These are phyloP conservation scores for Bombus confusus DNA, from an alignment of 1,140 invertebrate species.

Conservation along the genomic window DNA sequence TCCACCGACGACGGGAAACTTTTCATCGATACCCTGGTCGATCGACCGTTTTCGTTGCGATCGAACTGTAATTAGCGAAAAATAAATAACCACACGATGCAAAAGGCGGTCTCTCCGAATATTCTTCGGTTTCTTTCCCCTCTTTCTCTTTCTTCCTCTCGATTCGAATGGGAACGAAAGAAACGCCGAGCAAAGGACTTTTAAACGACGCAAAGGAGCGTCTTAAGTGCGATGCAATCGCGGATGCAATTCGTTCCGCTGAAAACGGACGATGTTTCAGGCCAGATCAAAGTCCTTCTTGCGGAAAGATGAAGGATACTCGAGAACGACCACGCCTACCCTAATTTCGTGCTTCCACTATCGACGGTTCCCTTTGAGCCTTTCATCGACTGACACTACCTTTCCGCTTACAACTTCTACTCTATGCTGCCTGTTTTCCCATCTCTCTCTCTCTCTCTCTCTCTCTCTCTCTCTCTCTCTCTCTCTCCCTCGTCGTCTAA, in stretches of 20 bases:
- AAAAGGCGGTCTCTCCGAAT: neutral
- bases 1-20: neutral
- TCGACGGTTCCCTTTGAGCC: constrained; percentile 45
- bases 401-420: constrained; percentile 11
- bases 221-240: constrained; percentile 39
- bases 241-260: constrained; percentile 37
- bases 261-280: constrained; percentile 33
- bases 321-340: constrained; percentile 49
- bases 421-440: neutral
- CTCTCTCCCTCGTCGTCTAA: constrained; percentile 25
- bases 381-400: constrained; percentile 33
- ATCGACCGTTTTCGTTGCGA: neutral
- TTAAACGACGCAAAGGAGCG: constrained; percentile 25
- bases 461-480: neutral
- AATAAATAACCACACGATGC: constrained; percentile 27
- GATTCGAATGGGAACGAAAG: neutral
- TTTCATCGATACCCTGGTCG: neutral
- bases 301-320: constrained; percentile 37
- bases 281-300: constrained; percentile 41
- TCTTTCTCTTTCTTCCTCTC: neutral
- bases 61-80: constrained; percentile 27
- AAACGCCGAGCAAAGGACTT: constrained; percentile 1
- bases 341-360: constrained; percentile 45
- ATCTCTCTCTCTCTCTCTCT: neutral
- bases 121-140: neutral